A percentile compares a stretch with the other conserved stretches of the same genome.
phyloP scores from a whole-genome alignment of 2,797 vertebrate species.

The Caiman crocodilus region DNA sequence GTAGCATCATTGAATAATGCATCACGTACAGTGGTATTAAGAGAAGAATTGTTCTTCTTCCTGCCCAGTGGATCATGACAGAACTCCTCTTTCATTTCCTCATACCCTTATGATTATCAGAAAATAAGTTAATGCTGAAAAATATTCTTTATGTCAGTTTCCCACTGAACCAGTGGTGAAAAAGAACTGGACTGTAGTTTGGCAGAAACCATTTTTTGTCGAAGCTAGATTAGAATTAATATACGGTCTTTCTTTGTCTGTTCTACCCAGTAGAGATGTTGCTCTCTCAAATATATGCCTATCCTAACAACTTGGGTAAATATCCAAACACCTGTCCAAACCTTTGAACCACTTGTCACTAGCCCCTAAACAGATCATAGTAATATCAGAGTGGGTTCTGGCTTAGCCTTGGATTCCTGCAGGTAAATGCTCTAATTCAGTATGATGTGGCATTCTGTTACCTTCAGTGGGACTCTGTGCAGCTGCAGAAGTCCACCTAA shows the following conservation, averaged over 20 bases:
- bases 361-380: neutral
- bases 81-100: neutral
- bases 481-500: neutral
- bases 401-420: neutral
- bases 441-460: neutral
- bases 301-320: neutral
- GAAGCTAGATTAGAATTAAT: neutral
- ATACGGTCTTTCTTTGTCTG: neutral
- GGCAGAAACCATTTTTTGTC: neutral
- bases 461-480: neutral
- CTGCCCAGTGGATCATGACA: neutral
- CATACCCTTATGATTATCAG: neutral
- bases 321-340: neutral
- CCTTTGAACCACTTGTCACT: neutral
- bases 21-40: neutral
- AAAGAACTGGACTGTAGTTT: neutral
- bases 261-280: neutral
- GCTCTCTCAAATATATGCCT: neutral
- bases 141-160: neutral
- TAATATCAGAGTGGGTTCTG: neutral
- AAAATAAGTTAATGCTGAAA: neutral
- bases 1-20: neutral
- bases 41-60: neutral
- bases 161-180: neutral
- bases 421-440: neutral